phyloP scores from a whole-genome alignment of 1,140 invertebrate genomes.

The Zeugodacus cucurbitae region DNA sequence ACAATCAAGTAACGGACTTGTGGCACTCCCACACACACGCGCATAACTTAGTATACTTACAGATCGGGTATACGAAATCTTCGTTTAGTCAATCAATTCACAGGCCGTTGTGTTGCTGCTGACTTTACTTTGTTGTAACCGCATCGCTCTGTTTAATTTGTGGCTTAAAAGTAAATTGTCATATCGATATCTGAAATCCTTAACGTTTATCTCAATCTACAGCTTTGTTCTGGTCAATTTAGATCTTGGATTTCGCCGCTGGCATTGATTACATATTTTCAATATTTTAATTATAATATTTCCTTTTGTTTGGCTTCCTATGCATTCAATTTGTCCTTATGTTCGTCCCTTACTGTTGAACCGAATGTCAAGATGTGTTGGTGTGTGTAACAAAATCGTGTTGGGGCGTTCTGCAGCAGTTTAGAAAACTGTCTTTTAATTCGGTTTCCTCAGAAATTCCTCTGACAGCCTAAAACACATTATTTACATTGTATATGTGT shows the following conservation, averaged over 20 bases:
- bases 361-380: neutral
- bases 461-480: neutral
- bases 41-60: too few species aligned
- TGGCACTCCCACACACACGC: too few species aligned
- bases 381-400: too few species aligned
- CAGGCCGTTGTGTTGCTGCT: neutral
- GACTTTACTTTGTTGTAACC: neutral
- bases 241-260: neutral
- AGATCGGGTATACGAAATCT: too few species aligned
- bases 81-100: too few species aligned
- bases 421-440: slow-evolving; percentile 4
- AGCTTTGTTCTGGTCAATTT: neutral
- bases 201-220: neutral
- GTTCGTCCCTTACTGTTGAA: neutral
- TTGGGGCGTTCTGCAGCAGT: neutral
- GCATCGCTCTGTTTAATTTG: neutral
- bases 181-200: neutral
- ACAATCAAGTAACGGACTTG: too few species aligned
- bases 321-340: neutral
- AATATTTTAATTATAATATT: slow-evolving; percentile 15
- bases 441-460: neutral
- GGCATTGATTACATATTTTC: neutral
- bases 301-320: neutral
- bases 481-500: neutral
- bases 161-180: neutral